Evolutionary conservation across 2,888 invertebrate species (phyloP).

Genomic region (Nasonovia ribisnigri): DNA sequence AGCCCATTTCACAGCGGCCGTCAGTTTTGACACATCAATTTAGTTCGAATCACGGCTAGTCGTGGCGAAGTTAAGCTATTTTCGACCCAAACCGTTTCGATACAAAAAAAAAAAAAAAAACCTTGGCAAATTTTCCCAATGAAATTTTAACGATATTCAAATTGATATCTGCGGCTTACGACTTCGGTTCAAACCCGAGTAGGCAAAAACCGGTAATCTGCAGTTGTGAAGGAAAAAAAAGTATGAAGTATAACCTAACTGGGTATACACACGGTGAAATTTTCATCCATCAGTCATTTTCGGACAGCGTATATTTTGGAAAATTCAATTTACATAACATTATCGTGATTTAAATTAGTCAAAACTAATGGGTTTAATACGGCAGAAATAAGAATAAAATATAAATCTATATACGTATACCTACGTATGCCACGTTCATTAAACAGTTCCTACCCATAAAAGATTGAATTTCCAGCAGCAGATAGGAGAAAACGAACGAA

Average conservation of each 20-base stretch:
- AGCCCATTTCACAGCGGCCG: slow-evolving; percentile 15
- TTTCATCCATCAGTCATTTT: slow-evolving; percentile 31
- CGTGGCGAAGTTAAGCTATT: neutral
- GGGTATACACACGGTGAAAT: neutral
- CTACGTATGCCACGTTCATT: too few relatives aligned
- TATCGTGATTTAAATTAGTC: neutral
- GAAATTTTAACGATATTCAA: neutral
- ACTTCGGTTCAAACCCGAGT: neutral
- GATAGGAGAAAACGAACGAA: neutral
- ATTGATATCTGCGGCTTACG: neutral
- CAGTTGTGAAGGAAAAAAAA: neutral
- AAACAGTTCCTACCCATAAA: neutral
- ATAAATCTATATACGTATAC: neutral
- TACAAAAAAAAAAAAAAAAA: neutral
- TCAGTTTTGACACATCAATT: slow-evolving; percentile 61
- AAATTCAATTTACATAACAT: slow-evolving; percentile 33
- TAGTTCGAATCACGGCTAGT: neutral
- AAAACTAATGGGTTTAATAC: neutral
- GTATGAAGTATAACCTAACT: neutral
- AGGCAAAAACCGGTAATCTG: neutral
- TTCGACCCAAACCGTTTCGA: neutral
- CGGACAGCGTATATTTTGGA: neutral
- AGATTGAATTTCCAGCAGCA: neutral
- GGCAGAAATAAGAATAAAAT: neutral
- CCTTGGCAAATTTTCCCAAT: neutral